Base-by-base conservation (phyloP, 2,888 invertebrate genomes). In the Orthosia cruda region DNA sequence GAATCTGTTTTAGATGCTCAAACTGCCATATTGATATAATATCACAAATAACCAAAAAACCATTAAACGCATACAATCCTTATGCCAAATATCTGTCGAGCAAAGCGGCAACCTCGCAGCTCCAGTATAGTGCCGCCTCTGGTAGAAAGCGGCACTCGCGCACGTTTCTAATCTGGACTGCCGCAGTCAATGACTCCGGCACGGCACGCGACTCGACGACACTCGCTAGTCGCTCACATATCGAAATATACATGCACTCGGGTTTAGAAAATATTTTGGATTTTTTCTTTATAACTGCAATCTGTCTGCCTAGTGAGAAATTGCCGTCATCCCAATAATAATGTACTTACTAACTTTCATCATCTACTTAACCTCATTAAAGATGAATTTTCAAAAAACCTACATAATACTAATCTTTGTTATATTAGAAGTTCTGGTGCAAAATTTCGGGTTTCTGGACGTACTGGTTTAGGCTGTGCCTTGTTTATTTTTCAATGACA, bases 151-250 rank as follows among this genome's bases (percentile, higher is more conserved):
- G 92, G 87, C 93, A 93, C 94, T 95, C 95, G 95, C 94, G 92
- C 93, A 94, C 94, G 95, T 96, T 96, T 96, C 96, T 96, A 96
- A 96, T 96, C 96, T 95, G 92, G 93, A 93, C 87, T 88, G 89
- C 92, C 90, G 84, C 96, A 96, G 95, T 96, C 96, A 96, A 93
- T 96, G 96, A 96, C 96, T 96, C 95, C 94, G 92, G 81, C 87
- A 90, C 94, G 91, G 81, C 87, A 90, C 88, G 87, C 90, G 88
- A 80, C 59, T 75, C 81, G 86, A 89, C 88, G 89, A 81, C 83
- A 80, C 71, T 68, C 63, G 87, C 91, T 40, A 32, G 40, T 40
- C 61, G 87, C 88, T 88, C 83, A 86, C 84, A 78, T 65, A 76
- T 50, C 81, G 75, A 86, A 83, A 62, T 63, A 70, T 66, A 71